These are phyloP conservation scores for Crambe crambe DNA, from an alignment of 37 sponge, comb jelly and placozoan species.

Conservation along the genomic window DNA sequence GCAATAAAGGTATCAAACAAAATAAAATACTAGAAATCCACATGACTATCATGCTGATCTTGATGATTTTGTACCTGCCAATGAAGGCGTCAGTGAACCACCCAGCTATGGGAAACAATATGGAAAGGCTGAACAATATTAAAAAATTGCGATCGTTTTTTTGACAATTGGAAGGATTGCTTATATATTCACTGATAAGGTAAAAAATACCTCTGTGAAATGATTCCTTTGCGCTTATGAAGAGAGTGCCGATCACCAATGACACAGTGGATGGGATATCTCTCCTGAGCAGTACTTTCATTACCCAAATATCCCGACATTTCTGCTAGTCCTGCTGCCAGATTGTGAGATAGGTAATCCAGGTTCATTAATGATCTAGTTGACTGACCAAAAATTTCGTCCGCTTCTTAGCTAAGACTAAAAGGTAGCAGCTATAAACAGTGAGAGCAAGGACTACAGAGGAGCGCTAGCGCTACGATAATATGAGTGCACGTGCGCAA, in stretches of 20 bases:
- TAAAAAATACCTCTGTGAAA: neutral
- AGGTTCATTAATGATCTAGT: neutral
- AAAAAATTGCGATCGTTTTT: neutral
- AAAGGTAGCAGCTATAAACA: too few species aligned
- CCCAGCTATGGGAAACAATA: slow-evolving; percentile 16
- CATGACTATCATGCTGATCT: slow-evolving; percentile 19
- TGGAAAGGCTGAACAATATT: neutral
- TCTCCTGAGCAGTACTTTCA: too few species aligned
- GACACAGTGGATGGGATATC: too few species aligned
- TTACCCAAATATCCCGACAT: too few species aligned
- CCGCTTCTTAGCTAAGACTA: too few species aligned
- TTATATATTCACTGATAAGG: neutral
- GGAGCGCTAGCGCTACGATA: too few species aligned
- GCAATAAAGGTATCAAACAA: neutral
- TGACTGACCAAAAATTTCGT: too few species aligned
- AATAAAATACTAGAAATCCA: neutral
- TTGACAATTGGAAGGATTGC: neutral
- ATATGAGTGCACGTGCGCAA: too few species aligned
- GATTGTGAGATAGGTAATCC: neutral
- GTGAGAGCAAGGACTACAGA: too few species aligned
- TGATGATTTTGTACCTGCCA: slow-evolving; percentile 20
- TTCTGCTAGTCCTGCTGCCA: too few species aligned
- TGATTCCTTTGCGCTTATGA: too few species aligned
- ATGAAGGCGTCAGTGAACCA: slow-evolving; percentile 23
- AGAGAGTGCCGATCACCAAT: too few species aligned